Base-by-base conservation (phyloP, 1,140 invertebrate species). In the Protaetia brevitarsis region DNA sequence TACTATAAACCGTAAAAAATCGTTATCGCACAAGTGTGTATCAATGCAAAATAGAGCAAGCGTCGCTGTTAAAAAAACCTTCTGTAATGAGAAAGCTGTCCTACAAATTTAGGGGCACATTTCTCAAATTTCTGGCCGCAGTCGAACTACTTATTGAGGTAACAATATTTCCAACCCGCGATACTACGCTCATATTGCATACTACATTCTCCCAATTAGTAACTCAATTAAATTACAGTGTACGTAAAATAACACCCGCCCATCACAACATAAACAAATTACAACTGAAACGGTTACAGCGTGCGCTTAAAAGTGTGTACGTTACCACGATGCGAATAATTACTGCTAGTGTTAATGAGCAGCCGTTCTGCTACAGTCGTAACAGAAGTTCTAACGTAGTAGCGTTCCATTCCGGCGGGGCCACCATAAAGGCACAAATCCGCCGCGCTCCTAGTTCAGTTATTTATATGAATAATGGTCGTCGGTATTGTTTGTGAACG, bases 381-480 rank as follows among this genome's bases (percentile, higher is more conserved):
- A 19, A 13, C 41, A 37, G 41, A 45, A 45, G 23, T 21, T 45
- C 10, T 45, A 45, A 19, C 41, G 23, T 45, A 19, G n/a, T n/a
- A n/a, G n/a, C 41, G 23, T 45, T 45, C 41, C 41, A 45, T 19
- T 45, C 41, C 41, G 13, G 41, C 3, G 13, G 16, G 16, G 41
- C 41, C 41, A 19, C 41, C 41, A 45, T 45, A 45, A 45, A 45
- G 41, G 41, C 41, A 45, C 10, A 45, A 45, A 45, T 45, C 41
- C 41, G 23, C 23, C 23, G 23, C 13, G 41, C 41, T 13, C n/a
- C 23, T 45, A 45, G 34, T 11, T 37, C 34, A 37, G 41, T 45
- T 45, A 45, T 45, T 45, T 45, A 45, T 45, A 45, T 45, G 41
- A 45, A 45, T 45, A 45, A 45, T 45, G 23, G 41, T 21, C 41